phyloP scores from a whole-genome alignment of 1,140 invertebrate species.

The Zophobas morio region DNA sequence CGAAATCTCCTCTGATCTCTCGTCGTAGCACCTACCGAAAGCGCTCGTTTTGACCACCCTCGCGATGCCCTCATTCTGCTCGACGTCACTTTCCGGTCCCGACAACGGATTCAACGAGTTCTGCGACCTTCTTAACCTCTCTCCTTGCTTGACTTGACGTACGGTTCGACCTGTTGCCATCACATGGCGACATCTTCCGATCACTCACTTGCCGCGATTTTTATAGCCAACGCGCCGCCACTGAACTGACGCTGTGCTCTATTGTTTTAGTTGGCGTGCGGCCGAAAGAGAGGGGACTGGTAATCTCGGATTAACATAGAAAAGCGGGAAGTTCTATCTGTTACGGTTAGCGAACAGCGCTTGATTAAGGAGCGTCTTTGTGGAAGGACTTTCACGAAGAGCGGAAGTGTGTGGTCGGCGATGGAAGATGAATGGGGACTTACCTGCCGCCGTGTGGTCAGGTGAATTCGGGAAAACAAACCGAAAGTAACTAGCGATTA shows the following conservation, averaged over 20 bases:
- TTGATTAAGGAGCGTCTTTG: conserved; percentile 13
- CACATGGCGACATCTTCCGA: conserved; percentile 59
- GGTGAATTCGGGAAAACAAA: no score
- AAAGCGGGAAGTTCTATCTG: conserved; percentile 55
- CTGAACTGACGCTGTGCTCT: conserved; percentile 40
- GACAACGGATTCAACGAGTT: conserved; percentile 58
- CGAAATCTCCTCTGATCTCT: neutral
- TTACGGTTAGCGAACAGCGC: conserved; percentile 46
- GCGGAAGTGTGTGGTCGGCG: neutral
- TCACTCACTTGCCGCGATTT: conserved; percentile 27
- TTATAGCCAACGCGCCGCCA: conserved; percentile 26
- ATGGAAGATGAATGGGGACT: neutral
- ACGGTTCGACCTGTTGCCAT: conserved; percentile 65
- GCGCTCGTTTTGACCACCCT: conserved; percentile 52
- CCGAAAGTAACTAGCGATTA: no score
- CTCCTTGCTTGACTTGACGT: conserved; percentile 65
- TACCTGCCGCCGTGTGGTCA: neutral
- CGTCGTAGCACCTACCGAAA: conserved; percentile 35
- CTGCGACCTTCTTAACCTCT: conserved; percentile 61
- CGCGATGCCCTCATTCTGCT: conserved; percentile 48
- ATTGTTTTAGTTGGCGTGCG: conserved; percentile 46
- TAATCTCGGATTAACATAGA: conserved; percentile 52
- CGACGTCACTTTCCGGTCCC: conserved; percentile 51
- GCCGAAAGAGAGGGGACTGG: conserved; percentile 11
- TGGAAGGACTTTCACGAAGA: conserved; percentile 5